Evolutionary conservation across 2,888 invertebrate species (phyloP).

Genomic region (Thera britannica): DNA sequence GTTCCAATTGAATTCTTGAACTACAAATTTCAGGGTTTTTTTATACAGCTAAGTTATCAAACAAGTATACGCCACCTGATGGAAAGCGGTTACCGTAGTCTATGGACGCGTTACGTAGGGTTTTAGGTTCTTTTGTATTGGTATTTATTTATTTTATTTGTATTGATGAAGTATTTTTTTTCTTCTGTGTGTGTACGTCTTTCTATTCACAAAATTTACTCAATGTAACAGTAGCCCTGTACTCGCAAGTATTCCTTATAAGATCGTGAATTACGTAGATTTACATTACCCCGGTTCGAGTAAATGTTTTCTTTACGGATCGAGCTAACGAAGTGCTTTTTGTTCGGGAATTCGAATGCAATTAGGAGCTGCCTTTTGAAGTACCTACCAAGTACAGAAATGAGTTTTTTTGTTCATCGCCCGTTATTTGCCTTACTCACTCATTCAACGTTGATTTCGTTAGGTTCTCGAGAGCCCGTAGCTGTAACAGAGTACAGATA

Average conservation of each 20-base stretch:
- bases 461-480: not conserved
- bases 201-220: not conserved
- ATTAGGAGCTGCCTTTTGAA: constrained; percentile 70
- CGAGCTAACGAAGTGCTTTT: constrained; percentile 80
- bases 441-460: constrained; percentile 35
- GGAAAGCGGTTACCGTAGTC: too few relatives aligned
- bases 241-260: not conserved
- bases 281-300: constrained; percentile 73
- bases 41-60: too few relatives aligned
- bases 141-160: too few relatives aligned
- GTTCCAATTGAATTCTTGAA: too few relatives aligned
- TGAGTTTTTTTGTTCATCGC: constrained; percentile 50
- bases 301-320: constrained; percentile 76
- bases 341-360: constrained; percentile 80
- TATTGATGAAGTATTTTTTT: too few relatives aligned
- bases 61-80: too few relatives aligned
- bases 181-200: too few relatives aligned
- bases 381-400: constrained; percentile 38
- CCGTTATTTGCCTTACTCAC: constrained; percentile 41
- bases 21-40: too few relatives aligned
- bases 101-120: too few relatives aligned
- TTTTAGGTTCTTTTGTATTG: too few relatives aligned
- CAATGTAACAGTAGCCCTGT: not conserved
- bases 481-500: not conserved
- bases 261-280: constrained; percentile 49